These are phyloP conservation scores for Typhlomys cinereus DNA, from an alignment of 2,113 vertebrate species.

Conservation along the genomic window DNA sequence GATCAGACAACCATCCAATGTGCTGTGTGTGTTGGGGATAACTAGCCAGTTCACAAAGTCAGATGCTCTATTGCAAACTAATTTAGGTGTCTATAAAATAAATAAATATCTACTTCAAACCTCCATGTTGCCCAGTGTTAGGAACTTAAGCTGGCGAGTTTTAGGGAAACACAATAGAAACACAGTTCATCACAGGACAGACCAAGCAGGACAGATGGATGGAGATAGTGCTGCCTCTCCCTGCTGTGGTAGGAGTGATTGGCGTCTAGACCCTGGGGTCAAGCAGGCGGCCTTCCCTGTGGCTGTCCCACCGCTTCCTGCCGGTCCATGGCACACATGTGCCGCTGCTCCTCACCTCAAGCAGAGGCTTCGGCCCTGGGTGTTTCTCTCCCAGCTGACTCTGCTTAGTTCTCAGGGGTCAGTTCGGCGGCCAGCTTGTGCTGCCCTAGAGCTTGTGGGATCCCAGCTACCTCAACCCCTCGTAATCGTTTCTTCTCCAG, in stretches of 20 bases:
- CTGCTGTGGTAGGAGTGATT: background rate
- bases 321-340: background rate
- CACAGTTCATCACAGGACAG: too few species aligned
- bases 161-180: background rate
- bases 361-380: fast-evolving
- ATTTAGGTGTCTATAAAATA: background rate
- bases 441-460: background rate
- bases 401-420: fast-evolving
- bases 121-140: background rate
- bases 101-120: background rate
- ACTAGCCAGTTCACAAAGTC: background rate
- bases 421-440: background rate
- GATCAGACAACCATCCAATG: background rate
- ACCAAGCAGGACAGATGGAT: too few species aligned
- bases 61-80: background rate
- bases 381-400: too few species aligned
- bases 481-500: background rate
- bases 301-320: background rate
- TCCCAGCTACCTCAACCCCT: too few species aligned
- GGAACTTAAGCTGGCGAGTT: background rate
- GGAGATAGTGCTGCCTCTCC: too few species aligned
- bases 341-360: background rate
- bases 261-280: fast-evolving
- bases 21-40: too few species aligned
- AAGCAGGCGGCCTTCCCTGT: background rate